A percentile compares a stretch with the other conserved stretches of the same genome.
These are phyloP conservation scores for Himalopsyche phryganea DNA, from an alignment of 1,140 invertebrate species.

Conservation along the genomic window DNA sequence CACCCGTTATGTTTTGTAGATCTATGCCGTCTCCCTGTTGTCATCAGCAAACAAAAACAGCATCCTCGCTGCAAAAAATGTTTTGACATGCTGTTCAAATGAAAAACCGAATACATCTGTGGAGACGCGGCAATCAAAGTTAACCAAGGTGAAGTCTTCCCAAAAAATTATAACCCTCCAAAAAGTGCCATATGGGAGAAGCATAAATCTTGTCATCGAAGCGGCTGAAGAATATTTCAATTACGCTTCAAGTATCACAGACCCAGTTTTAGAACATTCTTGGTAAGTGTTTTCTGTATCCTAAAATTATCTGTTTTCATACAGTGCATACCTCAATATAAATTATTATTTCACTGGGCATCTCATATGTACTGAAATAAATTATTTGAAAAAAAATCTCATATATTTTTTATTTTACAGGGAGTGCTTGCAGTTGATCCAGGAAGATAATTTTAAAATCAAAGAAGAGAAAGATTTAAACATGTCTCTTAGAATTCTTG, in stretches of 20 bases:
- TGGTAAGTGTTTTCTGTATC: slow-evolving; percentile 24
- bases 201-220: slow-evolving; percentile 21
- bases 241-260: slow-evolving; percentile 29
- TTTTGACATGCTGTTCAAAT: slow-evolving; percentile 20
- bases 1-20: slow-evolving; percentile 14
- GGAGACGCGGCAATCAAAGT: slow-evolving; percentile 4
- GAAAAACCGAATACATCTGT: not conserved
- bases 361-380: too few species aligned
- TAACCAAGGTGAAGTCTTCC: slow-evolving; percentile 16
- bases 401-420: slow-evolving; percentile 19
- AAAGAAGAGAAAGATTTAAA: slow-evolving; percentile 30
- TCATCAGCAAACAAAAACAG: slow-evolving; percentile 25
- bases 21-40: slow-evolving; percentile 23
- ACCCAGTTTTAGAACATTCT: slow-evolving; percentile 22
- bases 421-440: slow-evolving; percentile 30
- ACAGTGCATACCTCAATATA: too few species aligned
- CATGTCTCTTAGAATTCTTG: slow-evolving; percentile 26
- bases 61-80: slow-evolving; percentile 25
- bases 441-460: slow-evolving; percentile 23
- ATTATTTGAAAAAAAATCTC: too few species aligned
- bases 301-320: too few species aligned
- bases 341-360: too few species aligned
- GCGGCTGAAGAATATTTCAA: slow-evolving; percentile 28
- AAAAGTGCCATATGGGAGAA: slow-evolving; percentile 20
- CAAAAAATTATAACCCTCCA: slow-evolving; percentile 21